Evolutionary conservation across 2,888 invertebrate genomes (phyloP), one percentile per base, ranked within the genome.

Genomic region (Amblyjoppa fuscipennis): DNA sequence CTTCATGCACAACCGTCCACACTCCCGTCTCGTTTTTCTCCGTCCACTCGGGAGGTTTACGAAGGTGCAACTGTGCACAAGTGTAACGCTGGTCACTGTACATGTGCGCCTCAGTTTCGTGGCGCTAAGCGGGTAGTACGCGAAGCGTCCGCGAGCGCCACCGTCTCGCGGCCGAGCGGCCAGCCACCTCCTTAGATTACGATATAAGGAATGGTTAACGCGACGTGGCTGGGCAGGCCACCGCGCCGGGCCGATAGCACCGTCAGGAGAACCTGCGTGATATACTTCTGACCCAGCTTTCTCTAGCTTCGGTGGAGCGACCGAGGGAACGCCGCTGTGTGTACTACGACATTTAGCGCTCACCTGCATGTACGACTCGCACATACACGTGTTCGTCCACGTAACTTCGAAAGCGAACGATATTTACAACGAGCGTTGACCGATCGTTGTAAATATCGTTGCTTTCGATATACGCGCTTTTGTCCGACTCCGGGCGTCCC

Each of bases 101-200:
- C 13, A 34, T 34, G 59, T 61, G 28, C 28, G 25, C 28, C 16
- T 61, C 61, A 31, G 13, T 28, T 20, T 11, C 9, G 53, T 53
- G n/a, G 13, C 11, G 59, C 13, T 38, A 28, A 49, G 49, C 28
- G 59, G 13, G 59, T 70, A 13, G 41, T 45, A 31, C 20, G 20
- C 11, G 13, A n/a, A 45, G 59, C 56, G 59, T 70, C 56, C 45
- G 59, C 61, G 69, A 66, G 34, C 16, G 64, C 77, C 69, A 64
- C 66, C 64, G 53, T 84, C 85, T 88, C 89, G 86, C 87, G 89
- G 89, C 89, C 81, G 84, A 74, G 83, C 90, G 91, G 89, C 89
- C 90, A 89, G 90, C 90, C 90, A 91, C 92, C 92, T 91, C 89
- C 90, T 92, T 91, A 92, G 91, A 92, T 92, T 92, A 91, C 92